Evolutionary conservation across 1,140 invertebrate species (phyloP).

Genomic region (Scaptodrosophila lebanonensis): DNA sequence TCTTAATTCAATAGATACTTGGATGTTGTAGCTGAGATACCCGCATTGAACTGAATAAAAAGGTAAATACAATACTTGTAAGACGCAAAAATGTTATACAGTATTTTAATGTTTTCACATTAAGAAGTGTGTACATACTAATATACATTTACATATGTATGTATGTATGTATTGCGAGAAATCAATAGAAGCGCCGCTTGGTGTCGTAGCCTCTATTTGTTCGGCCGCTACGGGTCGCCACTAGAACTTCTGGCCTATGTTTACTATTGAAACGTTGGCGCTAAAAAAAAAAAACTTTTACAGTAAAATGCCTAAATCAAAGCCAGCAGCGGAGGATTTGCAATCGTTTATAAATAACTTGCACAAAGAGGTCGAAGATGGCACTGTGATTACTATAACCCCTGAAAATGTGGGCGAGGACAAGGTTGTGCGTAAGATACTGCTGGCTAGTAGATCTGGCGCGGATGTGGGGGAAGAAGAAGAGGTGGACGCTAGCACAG

Average conservation of each 20-base stretch:
- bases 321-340: constrained; percentile 37
- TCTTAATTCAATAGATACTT: no score
- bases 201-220: constrained; percentile 16
- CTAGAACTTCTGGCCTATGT: constrained; percentile 4
- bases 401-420: constrained; percentile 77
- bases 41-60: not conserved
- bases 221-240: constrained; percentile 62
- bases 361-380: constrained; percentile 88
- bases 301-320: constrained; percentile 37
- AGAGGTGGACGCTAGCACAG: constrained; percentile 49
- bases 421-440: constrained; percentile 28
- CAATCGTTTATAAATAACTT: constrained; percentile 90
- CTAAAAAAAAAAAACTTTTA: constrained; percentile 7
- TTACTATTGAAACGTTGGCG: no score
- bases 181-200: constrained; percentile 54
- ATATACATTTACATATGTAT: not conserved
- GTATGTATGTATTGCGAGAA: constrained; percentile 22
- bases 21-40: no score
- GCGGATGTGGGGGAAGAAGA: constrained; percentile 9
- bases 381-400: constrained; percentile 32
- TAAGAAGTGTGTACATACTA: not conserved
- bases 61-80: not conserved
- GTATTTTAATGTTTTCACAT: not conserved
- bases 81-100: not conserved
- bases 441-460: constrained; percentile 10